Evolutionary conservation across 2,113 vertebrate genomes (phyloP).

Genomic region (Antigone vipio): DNA sequence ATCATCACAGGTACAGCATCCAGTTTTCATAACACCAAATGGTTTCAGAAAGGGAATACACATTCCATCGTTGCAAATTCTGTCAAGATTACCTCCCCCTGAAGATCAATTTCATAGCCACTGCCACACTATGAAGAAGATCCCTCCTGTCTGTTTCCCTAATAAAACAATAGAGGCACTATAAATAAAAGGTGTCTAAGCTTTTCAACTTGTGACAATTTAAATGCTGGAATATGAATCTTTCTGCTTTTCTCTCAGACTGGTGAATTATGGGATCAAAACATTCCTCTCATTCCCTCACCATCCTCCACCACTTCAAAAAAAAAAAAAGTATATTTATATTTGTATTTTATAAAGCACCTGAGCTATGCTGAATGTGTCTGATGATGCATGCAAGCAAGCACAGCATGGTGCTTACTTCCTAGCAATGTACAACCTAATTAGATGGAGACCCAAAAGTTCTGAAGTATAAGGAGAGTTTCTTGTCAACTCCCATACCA

Average conservation of each 20-base stretch:
- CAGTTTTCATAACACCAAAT: neutral
- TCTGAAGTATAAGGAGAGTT: neutral
- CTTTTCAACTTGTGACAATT: neutral
- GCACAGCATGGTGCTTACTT: slow-evolving; percentile 10
- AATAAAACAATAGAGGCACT: neutral
- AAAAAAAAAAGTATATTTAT: neutral
- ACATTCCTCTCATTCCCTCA: neutral
- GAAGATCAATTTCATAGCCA: slow-evolving; percentile 11
- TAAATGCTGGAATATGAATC: neutral
- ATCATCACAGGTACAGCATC: neutral
- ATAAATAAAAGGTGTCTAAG: slow-evolving; percentile 2
- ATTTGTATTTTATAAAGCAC: neutral
- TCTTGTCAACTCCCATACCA: neutral
- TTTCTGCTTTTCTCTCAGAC: neutral
- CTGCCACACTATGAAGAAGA: neutral
- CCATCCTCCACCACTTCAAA: neutral
- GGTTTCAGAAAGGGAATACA: neutral
- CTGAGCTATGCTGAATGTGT: neutral
- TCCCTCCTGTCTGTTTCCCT: neutral
- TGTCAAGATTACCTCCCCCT: neutral
- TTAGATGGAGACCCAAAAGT: slow-evolving; percentile 24
- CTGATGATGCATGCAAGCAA: slow-evolving; percentile 13
- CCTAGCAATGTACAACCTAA: neutral
- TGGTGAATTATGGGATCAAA: neutral
- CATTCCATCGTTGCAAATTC: slow-evolving; percentile 2